Evolutionary conservation across 2,888 invertebrate species (phyloP).

Genomic region (Melikaiella ostensackeni): DNA sequence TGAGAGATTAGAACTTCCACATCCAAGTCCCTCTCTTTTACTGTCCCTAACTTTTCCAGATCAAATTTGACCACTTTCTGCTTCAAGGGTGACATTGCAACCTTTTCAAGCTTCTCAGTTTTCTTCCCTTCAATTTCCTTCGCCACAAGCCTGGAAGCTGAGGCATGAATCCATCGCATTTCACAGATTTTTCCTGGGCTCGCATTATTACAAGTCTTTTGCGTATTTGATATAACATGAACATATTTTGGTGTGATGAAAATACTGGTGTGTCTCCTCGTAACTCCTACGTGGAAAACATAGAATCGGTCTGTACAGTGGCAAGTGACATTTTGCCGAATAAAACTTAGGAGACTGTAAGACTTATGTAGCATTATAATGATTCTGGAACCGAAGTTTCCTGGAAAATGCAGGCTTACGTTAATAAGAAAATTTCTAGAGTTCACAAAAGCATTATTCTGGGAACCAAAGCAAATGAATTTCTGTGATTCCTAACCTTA

Average conservation of each 20-base stretch:
- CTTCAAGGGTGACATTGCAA: conserved; percentile 44
- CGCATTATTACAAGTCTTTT: conserved; percentile 57
- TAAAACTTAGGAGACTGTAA: conserved; percentile 65
- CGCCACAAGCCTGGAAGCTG: conserved; percentile 49
- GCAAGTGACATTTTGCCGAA: conserved; percentile 63
- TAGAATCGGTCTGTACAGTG: conserved; percentile 64
- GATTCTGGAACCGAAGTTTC: conserved; percentile 11
- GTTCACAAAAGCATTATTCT: not conserved
- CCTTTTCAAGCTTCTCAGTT: conserved; percentile 36
- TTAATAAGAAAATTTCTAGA: not conserved
- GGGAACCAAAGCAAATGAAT: not conserved
- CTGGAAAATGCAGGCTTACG: not conserved
- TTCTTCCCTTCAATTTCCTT: conserved; percentile 44
- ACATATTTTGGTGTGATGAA: conserved; percentile 64
- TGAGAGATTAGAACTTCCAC: conserved; percentile 49
- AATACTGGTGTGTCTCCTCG: conserved; percentile 66
- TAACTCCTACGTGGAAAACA: conserved; percentile 65
- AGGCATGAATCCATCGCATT: conserved; percentile 51
- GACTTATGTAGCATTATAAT: conserved; percentile 70
- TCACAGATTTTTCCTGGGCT: conserved; percentile 52
- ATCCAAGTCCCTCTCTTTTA: conserved; percentile 69
- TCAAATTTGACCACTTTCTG: conserved; percentile 67
- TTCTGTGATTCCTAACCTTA: conserved; percentile 24
- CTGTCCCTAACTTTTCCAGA: conserved; percentile 68
- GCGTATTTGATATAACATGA: conserved; percentile 58